phyloP scores from a whole-genome alignment of 2,797 vertebrate genomes.

The Scolopax rusticola region DNA sequence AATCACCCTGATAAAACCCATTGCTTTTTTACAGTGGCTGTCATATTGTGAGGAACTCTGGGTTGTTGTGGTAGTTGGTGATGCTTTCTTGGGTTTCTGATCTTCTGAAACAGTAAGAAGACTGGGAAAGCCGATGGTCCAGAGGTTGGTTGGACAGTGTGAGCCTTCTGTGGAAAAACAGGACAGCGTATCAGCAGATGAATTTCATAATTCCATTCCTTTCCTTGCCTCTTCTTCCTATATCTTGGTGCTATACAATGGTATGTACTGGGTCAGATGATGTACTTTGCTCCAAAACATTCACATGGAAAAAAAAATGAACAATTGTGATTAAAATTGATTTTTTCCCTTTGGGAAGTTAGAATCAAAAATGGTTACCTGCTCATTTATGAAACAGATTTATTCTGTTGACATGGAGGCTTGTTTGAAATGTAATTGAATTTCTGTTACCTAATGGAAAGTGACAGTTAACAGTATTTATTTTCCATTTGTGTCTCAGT shows the following conservation, averaged over 20 bases:
- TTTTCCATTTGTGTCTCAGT: conserved; percentile 89
- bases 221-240: conserved; percentile 20
- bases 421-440: conserved; percentile 99
- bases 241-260: conserved; percentile 74
- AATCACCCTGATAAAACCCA: neutral
- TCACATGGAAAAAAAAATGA: conserved; percentile 86
- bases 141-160: neutral
- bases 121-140: neutral
- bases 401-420: conserved; percentile 95
- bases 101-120: neutral
- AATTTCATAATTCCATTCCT: conserved; percentile 70
- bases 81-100: neutral
- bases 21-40: neutral
- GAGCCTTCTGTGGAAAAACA: conserved; percentile 75
- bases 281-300: conserved; percentile 88
- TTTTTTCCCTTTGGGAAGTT: conserved; percentile 94
- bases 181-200: conserved; percentile 77
- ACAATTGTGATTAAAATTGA: conserved; percentile 98
- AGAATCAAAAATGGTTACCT: conserved; percentile 96
- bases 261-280: conserved; percentile 89
- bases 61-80: neutral
- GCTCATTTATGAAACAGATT: conserved; percentile 96
- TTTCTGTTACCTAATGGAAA: conserved; percentile 93
- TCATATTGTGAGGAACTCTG: neutral
- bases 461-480: conserved; percentile 94